These are phyloP conservation scores for Pseudoatta argentina DNA, from an alignment of 1,140 invertebrate species.

Conservation along the genomic window DNA sequence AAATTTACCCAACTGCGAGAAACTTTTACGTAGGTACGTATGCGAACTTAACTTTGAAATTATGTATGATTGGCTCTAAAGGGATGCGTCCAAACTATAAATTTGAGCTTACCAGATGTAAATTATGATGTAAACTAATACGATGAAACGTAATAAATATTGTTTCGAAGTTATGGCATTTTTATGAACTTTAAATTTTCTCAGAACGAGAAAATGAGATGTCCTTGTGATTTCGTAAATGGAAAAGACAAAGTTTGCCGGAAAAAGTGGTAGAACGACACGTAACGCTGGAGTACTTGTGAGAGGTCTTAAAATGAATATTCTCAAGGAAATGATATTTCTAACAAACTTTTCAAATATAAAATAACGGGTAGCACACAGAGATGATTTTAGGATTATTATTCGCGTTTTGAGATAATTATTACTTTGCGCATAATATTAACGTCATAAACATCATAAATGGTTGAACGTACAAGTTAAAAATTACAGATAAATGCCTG, in stretches of 20 bases:
- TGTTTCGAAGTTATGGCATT: conserved; percentile 6
- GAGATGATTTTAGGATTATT: not conserved
- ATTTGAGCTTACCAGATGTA: conserved; percentile 18
- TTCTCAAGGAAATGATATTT: not conserved
- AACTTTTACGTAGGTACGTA: conserved; percentile 51
- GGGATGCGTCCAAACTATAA: conserved; percentile 28
- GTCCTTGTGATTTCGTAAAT: conserved; percentile 12
- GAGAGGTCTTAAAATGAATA: not conserved
- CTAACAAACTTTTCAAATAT: not conserved
- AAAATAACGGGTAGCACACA: not conserved
- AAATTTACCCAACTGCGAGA: conserved; percentile 52
- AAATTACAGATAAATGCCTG: conserved; percentile 1
- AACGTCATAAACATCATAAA: not conserved
- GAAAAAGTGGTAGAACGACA: not conserved
- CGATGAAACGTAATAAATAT: conserved; percentile 14
- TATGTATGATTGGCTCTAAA: conserved; percentile 39
- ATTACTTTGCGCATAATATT: not conserved
- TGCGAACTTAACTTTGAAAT: conserved; percentile 54
- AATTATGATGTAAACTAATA: conserved; percentile 4
- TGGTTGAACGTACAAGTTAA: not conserved
- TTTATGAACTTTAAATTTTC: not conserved
- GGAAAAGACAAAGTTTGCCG: not conserved
- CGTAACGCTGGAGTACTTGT: not conserved
- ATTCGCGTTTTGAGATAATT: not conserved
- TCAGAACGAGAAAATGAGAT: not conserved